phyloP scores from a whole-genome alignment of 2,113 vertebrate species.

The Taxidea taxus region DNA sequence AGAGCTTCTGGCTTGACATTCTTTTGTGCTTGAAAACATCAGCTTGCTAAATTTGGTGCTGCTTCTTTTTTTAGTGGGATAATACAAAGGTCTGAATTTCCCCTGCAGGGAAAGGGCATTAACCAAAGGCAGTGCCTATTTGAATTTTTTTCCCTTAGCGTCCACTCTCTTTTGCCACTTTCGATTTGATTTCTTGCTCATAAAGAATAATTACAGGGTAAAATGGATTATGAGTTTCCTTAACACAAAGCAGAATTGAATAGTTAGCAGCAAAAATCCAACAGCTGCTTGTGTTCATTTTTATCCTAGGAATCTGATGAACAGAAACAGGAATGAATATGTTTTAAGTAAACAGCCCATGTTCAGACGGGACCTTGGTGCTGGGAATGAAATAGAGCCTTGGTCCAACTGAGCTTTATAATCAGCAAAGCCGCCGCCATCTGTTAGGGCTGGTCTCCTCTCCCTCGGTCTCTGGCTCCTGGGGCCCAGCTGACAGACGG shows the following conservation, averaged over 20 bases:
- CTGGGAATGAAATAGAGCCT: neutral
- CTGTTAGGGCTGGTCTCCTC: conserved; percentile 34
- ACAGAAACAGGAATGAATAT: conserved; percentile 12
- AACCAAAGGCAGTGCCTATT: neutral
- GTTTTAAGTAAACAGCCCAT: conserved; percentile 57
- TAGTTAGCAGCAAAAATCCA: neutral
- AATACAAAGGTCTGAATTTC: conserved; percentile 48
- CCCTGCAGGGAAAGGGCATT: neutral
- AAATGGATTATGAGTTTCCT: conserved; percentile 49
- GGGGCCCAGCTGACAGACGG: conserved; percentile 59
- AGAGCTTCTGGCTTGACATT: neutral
- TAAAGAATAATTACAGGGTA: conserved; percentile 12
- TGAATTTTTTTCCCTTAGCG: neutral
- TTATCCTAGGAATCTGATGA: conserved; percentile 32
- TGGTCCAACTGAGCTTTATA: conserved; percentile 20
- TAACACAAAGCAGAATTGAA: conserved; percentile 41
- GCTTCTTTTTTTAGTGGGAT: neutral
- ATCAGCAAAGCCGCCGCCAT: conserved; percentile 54
- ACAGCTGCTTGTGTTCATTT: conserved; percentile 39
- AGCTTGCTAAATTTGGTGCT: conserved; percentile 40
- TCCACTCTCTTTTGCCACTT: conserved; percentile 34
- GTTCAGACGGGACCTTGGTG: conserved; percentile 46
- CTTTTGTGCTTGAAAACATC: conserved; percentile 26
- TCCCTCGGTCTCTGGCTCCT: neutral
- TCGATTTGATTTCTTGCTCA: conserved; percentile 27